These are phyloP conservation scores for Microcebus murinus DNA, from an alignment of 2,113 vertebrate genomes.

Conservation along the genomic window DNA sequence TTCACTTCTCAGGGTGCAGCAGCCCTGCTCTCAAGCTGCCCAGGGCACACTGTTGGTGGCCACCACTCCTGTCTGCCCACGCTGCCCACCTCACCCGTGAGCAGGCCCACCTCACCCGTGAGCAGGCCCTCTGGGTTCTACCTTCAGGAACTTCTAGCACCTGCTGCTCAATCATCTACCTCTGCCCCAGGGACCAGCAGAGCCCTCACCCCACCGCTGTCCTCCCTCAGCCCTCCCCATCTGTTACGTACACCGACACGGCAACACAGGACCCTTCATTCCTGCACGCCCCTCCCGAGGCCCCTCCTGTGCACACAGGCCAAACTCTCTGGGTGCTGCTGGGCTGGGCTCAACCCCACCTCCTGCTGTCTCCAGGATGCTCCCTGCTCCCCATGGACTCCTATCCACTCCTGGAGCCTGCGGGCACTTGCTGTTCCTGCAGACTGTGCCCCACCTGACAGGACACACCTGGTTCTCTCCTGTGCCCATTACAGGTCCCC, in stretches of 20 bases:
- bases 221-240: background rate
- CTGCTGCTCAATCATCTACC: fast-evolving
- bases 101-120: background rate
- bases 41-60: no score
- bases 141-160: no score
- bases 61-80: no score
- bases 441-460: fast-evolving
- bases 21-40: background rate
- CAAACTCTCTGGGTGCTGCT: background rate
- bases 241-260: fast-evolving
- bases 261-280: background rate
- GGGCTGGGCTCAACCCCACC: fast-evolving
- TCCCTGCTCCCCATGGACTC: no score
- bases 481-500: no score
- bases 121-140: background rate
- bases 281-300: no score
- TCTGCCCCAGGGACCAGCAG: background rate
- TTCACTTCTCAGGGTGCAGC: background rate
- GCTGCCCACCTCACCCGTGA: no score
- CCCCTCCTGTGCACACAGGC: background rate
- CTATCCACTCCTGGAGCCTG: background rate
- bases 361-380: fast-evolving
- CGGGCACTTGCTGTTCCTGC: background rate
- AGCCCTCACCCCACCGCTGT: no score
- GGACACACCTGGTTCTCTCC: background rate